Evolutionary conservation across 2,113 vertebrate genomes (phyloP).

Genomic region (Syrrhaptes paradoxus): DNA sequence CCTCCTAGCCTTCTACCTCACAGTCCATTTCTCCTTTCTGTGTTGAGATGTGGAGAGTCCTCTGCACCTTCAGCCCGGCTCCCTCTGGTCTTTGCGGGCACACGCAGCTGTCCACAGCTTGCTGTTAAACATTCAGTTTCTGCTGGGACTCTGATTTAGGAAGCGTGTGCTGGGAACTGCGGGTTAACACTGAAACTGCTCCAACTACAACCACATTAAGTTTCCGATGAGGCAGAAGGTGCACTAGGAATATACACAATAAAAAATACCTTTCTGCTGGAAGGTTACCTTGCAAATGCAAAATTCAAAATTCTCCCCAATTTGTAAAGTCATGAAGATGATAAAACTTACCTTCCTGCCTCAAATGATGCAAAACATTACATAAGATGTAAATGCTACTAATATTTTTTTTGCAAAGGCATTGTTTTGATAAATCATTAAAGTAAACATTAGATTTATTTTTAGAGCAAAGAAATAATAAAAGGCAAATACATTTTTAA

Average conservation of each 20-base stretch:
- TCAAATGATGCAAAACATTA: slow-evolving; percentile 12
- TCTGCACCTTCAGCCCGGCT: not conserved
- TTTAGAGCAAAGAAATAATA: not conserved
- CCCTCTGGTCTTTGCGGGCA: not conserved
- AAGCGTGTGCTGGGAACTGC: accelerated
- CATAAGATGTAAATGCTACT: not conserved
- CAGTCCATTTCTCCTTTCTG: not conserved
- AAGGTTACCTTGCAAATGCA: not conserved
- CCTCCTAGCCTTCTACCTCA: not conserved
- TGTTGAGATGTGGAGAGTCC: not conserved
- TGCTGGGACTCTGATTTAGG: not conserved
- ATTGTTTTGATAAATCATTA: not conserved
- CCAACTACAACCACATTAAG: not conserved
- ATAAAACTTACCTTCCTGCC: slow-evolving; percentile 53
- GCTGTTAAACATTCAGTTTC: not conserved
- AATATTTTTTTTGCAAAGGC: not conserved
- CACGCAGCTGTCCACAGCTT: not conserved
- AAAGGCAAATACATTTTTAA: not conserved
- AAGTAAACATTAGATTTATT: not conserved
- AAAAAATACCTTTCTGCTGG: not conserved
- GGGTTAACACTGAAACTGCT: not conserved
- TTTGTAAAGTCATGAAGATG: not conserved
- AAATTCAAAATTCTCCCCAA: not conserved
- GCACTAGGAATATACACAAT: not conserved
- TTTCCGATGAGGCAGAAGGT: slow-evolving; percentile 6